phyloP scores from a whole-genome alignment of 2,888 invertebrate species.

The Tinea semifulvella region DNA sequence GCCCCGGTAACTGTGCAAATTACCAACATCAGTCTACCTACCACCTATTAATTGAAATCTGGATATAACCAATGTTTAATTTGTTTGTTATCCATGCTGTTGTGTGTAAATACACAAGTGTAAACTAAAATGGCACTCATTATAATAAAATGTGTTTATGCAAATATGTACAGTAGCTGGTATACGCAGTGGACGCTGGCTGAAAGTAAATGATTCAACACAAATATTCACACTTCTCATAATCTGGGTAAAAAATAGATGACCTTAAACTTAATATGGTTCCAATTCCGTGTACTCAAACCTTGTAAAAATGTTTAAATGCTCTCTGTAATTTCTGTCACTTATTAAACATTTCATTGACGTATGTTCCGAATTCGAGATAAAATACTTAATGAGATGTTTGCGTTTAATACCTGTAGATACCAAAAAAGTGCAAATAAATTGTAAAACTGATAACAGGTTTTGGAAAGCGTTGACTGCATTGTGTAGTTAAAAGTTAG shows the following conservation, averaged over 20 bases:
- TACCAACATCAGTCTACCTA: too few species aligned
- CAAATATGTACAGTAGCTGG: too few species aligned
- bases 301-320: slow-evolving; percentile 10
- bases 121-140: too few species aligned
- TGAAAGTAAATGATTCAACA: slow-evolving; percentile 8
- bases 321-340: not conserved
- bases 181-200: too few species aligned
- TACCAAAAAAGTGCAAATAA: slow-evolving; percentile 2
- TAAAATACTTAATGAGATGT: slow-evolving; percentile 5
- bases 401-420: not conserved
- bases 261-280: slow-evolving; percentile 11
- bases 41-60: too few species aligned
- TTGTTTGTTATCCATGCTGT: too few species aligned
- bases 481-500: not conserved
- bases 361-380: not conserved
- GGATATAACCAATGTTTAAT: too few species aligned
- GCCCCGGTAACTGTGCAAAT: too few species aligned
- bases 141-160: too few species aligned
- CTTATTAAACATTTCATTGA: not conserved
- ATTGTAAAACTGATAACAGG: slow-evolving; percentile 7
- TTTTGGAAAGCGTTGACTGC: not conserved
- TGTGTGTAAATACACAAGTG: too few species aligned
- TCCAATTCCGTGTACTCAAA: slow-evolving; percentile 1
- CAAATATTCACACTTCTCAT: slow-evolving; percentile 9
- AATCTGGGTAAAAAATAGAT: slow-evolving; percentile 9